Evolutionary conservation across 1,140 invertebrate species (phyloP), one percentile per base, ranked within the genome.

Genomic region (Wiebesia pumilae): DNA sequence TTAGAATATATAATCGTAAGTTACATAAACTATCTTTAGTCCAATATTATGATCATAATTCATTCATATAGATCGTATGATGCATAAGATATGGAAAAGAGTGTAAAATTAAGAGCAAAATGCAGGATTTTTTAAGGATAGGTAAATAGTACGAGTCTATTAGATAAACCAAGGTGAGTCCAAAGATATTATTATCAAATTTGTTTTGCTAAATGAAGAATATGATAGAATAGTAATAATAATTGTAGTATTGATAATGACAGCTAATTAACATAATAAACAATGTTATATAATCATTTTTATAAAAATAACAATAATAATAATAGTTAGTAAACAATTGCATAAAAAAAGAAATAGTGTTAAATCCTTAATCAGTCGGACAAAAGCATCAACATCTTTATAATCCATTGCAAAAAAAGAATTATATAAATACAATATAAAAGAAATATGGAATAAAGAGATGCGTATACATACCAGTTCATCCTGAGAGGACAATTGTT

Each of bases 401-500:
- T 65, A n/a, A 65, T 65, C n/a, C 62, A 65, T 65, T 3, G 4
- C 3, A n/a, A 54, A 21, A 19, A 54, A 54, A 21, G 51, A 54
- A 54, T 2, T 6, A 12, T 12, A 21, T 10, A 58, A 58, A 3
- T 3, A 16, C 19, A 21, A 21, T 16, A 58, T 10, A 16, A 62
- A 62, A 6, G 69, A 38, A 38, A 71, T 33, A 12, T 24, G 16
- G 2, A 27, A 40, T 16, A 54, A 54, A 54, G 51, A 54, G 80
- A 30, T 0, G 62, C 16, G 0, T 81, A 58, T 54, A 80, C 73
- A 88, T 91, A 94, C 93, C 92, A 92, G 90, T 85, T 91, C 90
- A 88, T 93, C 91, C 75, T 90, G 89, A 35, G 89, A 90, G 87
- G 91, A 92, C 90, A 93, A 90, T 88, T 93, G 92, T 89, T 94